These are phyloP conservation scores for Seriola quinqueradiata DNA, from an alignment of 2,113 vertebrate species.

Conservation along the genomic window DNA sequence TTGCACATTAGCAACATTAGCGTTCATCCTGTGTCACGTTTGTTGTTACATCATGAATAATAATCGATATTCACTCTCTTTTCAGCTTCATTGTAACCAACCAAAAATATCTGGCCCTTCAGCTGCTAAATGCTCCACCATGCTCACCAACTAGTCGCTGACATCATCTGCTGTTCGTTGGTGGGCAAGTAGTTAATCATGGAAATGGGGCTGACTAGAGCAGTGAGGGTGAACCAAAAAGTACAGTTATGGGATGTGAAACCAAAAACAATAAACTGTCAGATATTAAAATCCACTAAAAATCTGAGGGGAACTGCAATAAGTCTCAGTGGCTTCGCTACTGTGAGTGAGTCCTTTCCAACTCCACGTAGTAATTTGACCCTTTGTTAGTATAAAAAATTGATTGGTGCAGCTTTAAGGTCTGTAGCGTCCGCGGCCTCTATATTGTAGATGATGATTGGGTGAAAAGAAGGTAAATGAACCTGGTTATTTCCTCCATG, in stretches of 20 bases:
- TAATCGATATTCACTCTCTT: too few species aligned
- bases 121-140: background rate
- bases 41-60: too few species aligned
- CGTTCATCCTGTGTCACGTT: too few species aligned
- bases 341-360: background rate
- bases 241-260: too few species aligned
- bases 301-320: background rate
- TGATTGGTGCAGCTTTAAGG: constrained; percentile 11
- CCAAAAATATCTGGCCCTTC: background rate
- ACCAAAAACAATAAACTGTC: background rate
- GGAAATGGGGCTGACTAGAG: too few species aligned
- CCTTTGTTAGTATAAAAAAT: background rate
- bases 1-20: background rate
- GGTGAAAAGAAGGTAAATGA: background rate
- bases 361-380: background rate
- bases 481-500: background rate
- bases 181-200: background rate
- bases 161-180: background rate
- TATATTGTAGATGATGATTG: background rate
- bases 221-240: too few species aligned
- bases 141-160: too few species aligned
- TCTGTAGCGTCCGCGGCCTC: background rate
- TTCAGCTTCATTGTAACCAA: background rate
- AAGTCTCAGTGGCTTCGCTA: background rate
- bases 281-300: background rate